Evolutionary conservation across 2,113 vertebrate genomes (phyloP).

Genomic region (Dromiciops gliroides): DNA sequence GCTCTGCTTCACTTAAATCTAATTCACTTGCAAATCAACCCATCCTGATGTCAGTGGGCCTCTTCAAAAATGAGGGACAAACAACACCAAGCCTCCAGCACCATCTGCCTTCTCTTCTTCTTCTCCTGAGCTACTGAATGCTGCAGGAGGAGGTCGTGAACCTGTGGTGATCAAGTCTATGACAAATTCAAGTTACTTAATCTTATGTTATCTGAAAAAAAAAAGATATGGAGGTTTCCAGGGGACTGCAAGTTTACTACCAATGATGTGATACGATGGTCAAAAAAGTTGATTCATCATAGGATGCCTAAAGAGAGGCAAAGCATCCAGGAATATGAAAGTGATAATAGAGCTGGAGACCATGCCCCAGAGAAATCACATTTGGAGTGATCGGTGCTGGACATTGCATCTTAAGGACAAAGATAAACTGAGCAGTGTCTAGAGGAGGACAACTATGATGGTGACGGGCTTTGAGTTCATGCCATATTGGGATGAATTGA

Average conservation of each 20-base stretch:
- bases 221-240: not conserved
- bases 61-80: not conserved
- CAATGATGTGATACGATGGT: fast-evolving
- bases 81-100: not conserved
- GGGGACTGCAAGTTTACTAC: not conserved
- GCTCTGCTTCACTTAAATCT: not conserved
- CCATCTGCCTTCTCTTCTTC: not conserved
- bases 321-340: not conserved
- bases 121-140: not conserved
- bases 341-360: not conserved
- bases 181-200: not conserved
- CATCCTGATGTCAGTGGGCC: not conserved
- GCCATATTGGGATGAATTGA: not conserved
- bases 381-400: not conserved
- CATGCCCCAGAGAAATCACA: not conserved
- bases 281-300: not conserved
- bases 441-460: not conserved
- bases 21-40: not conserved
- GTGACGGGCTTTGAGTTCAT: not conserved
- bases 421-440: not conserved
- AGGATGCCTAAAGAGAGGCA: not conserved
- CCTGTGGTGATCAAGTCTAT: not conserved
- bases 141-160: not conserved
- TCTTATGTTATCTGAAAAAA: not conserved
- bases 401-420: not conserved